phyloP scores from a whole-genome alignment of 2,797 vertebrate species.

The Vipera ursinii region DNA sequence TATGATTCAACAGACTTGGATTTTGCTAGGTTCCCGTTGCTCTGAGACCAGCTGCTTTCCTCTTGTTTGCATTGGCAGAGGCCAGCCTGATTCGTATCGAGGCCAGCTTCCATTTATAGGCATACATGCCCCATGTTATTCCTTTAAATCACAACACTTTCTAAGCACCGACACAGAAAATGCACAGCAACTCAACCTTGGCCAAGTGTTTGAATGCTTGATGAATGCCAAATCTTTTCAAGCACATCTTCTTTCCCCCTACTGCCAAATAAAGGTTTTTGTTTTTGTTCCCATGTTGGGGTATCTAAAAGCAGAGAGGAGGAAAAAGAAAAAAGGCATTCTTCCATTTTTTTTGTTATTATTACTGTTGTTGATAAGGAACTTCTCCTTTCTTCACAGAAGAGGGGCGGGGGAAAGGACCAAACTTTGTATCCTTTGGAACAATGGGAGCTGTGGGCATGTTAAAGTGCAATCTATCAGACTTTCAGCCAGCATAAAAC shows the following conservation, averaged over 20 bases:
- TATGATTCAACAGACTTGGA: slow-evolving; percentile 43
- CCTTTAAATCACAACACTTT: slow-evolving; percentile 58
- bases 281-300: background rate
- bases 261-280: background rate
- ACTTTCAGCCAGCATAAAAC: background rate
- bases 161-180: slow-evolving; percentile 45
- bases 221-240: slow-evolving; percentile 13
- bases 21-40: slow-evolving; percentile 34
- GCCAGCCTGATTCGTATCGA: slow-evolving; percentile 58
- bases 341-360: background rate
- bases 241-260: background rate
- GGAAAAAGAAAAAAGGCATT: background rate
- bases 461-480: background rate
- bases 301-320: background rate
- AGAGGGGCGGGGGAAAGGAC: background rate
- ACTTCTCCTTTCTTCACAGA: background rate
- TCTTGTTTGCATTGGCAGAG: slow-evolving; percentile 75
- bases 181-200: slow-evolving; percentile 25
- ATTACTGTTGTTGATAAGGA: background rate
- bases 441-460: background rate
- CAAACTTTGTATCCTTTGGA: background rate
- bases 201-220: slow-evolving; percentile 26
- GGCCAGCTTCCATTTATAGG: slow-evolving; percentile 78
- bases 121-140: slow-evolving; percentile 68
- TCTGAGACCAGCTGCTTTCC: slow-evolving; percentile 57